A percentile compares a stretch with the other conserved stretches of the same genome.
Evolutionary conservation across 53 echinoderm and acorn worm species (phyloP).

Genomic region (Mesocentrotus franciscanus): DNA sequence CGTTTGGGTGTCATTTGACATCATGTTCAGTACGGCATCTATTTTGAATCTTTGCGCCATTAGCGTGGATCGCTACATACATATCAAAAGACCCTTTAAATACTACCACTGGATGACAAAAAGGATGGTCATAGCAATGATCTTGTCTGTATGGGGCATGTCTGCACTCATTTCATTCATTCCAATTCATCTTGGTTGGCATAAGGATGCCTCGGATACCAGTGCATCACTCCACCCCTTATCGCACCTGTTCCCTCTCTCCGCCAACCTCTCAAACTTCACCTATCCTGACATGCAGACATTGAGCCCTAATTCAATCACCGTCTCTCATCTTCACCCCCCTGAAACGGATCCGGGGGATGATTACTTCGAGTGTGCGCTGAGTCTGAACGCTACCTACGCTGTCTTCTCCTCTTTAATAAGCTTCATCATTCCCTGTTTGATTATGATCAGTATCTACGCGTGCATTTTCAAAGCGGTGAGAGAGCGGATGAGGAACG

Average conservation of each 20-base stretch:
- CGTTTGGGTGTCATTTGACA: constrained; percentile 97
- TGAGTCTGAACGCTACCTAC: constrained; percentile 93
- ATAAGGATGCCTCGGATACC: constrained; percentile 70
- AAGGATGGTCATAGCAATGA: constrained; percentile 77
- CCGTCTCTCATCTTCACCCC: constrained; percentile 41
- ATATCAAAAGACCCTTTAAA: constrained; percentile 95
- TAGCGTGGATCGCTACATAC: constrained; percentile 96
- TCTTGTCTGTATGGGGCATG: constrained; percentile 87
- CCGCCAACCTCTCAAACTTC: constrained; percentile 7
- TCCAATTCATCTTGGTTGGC: constrained; percentile 94
- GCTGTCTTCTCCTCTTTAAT: constrained; percentile 93
- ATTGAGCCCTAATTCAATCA: constrained; percentile 55
- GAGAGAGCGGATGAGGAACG: constrained; percentile 87
- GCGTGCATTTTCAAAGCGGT: constrained; percentile 94
- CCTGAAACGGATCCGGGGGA: constrained; percentile 22
- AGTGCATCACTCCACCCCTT: constrained; percentile 10
- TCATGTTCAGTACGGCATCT: constrained; percentile 99
- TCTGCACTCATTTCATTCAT: constrained; percentile 95
- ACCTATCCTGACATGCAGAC: constrained; percentile 47
- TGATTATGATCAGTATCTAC: constrained; percentile 97
- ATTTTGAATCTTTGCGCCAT: constrained; percentile 97
- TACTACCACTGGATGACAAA: constrained; percentile 97
- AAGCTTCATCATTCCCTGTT: constrained; percentile 95
- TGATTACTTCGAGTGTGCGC: constrained; percentile 76
- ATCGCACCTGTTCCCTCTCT: constrained; percentile 29